These are phyloP conservation scores for Hydropotes inermis DNA, from an alignment of 2,113 vertebrate species.

Conservation along the genomic window DNA sequence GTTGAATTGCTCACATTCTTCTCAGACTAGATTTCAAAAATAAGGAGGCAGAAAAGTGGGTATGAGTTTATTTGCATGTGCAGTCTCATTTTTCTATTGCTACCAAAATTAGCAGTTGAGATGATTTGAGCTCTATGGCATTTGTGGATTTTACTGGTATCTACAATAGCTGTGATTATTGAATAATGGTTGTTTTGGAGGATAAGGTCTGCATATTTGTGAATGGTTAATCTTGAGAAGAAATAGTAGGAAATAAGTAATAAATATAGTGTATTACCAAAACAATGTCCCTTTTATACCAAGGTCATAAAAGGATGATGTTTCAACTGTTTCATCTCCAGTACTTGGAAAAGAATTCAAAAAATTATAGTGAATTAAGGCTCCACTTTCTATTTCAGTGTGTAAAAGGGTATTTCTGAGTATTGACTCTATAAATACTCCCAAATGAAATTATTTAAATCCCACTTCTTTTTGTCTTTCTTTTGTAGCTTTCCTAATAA, in stretches of 20 bases:
- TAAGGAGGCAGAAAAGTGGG: background rate
- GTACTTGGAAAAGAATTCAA: background rate
- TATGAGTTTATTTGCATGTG: background rate
- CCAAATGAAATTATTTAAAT: constrained; percentile 36
- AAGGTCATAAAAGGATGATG: constrained; percentile 9
- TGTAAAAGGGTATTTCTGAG: constrained; percentile 21
- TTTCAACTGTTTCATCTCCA: background rate
- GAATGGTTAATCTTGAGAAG: constrained; percentile 27
- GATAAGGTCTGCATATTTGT: constrained; percentile 8
- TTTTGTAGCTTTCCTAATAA: constrained; percentile 91
- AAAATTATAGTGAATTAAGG: background rate
- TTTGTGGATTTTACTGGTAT: background rate
- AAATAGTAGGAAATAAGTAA: constrained; percentile 48
- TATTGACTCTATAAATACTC: constrained; percentile 36
- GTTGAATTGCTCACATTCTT: background rate
- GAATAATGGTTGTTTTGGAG: background rate
- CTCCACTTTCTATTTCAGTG: background rate
- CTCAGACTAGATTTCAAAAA: constrained; percentile 18
- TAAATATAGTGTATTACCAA: constrained; percentile 22
- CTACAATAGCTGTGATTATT: background rate
- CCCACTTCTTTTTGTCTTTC: constrained; percentile 14
- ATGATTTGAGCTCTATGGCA: background rate
- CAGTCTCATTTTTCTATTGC: background rate
- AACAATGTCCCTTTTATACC: background rate
- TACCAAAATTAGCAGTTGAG: background rate